Conservation (phyloP, 2,113 vertebrate genomes). For the Platichthys flesus region DNA sequence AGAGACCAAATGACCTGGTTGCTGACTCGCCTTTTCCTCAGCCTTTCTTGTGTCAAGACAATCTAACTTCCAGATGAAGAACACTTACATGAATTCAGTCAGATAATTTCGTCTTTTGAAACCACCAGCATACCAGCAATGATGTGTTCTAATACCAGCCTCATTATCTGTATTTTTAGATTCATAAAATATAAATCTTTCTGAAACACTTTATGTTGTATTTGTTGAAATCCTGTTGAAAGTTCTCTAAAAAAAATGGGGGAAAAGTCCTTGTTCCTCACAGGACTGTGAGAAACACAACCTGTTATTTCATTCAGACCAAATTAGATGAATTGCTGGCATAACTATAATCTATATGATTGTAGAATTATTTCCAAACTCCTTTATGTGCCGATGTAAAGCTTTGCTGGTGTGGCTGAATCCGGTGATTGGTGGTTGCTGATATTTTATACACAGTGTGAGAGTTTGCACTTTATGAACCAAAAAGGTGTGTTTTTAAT, state of each 20-base stretch:
- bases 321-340: too few species aligned
- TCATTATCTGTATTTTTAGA: background rate
- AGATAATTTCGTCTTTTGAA: background rate
- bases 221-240: too few species aligned
- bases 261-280: too few species aligned
- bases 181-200: background rate
- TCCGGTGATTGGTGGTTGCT: background rate
- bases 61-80: background rate
- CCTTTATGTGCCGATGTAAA: constrained; percentile 9
- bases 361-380: background rate
- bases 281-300: too few species aligned
- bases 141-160: constrained; percentile 9
- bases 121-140: background rate
- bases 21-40: background rate
- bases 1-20: background rate
- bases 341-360: too few species aligned
- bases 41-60: background rate
- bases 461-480: constrained; percentile 22
- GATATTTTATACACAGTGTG: constrained; percentile 7
- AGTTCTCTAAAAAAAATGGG: too few species aligned
- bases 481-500: background rate
- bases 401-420: background rate
- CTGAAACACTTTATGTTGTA: too few species aligned
- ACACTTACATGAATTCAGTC: background rate
- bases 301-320: too few species aligned